Evolutionary conservation across 1,140 invertebrate genomes (phyloP).

Genomic region (Micrasema minimum): DNA sequence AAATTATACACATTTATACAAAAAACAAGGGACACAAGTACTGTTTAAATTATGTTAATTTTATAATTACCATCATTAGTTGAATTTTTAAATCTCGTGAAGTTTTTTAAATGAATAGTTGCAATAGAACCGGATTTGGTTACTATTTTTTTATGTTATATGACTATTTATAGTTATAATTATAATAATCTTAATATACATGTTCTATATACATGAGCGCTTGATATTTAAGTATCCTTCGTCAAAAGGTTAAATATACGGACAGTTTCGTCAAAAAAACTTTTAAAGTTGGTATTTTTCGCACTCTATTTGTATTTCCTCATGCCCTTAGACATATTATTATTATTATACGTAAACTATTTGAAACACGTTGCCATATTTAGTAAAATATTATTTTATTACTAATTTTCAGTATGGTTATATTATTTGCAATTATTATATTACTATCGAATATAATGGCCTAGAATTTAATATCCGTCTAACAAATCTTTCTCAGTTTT

Average conservation of each 20-base stretch:
- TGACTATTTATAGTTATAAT: slow-evolving; percentile 49
- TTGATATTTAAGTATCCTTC: slow-evolving; percentile 4
- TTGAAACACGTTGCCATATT: slow-evolving; percentile 51
- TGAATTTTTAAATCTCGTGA: slow-evolving; percentile 45
- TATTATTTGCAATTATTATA: slow-evolving; percentile 14
- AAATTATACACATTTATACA: no score
- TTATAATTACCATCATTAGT: slow-evolving; percentile 54
- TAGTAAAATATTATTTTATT: slow-evolving; percentile 17
- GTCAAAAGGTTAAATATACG: slow-evolving; percentile 1
- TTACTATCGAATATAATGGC: slow-evolving; percentile 31
- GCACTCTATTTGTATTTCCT: slow-evolving; percentile 9
- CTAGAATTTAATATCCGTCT: slow-evolving; percentile 10
- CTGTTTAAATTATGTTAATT: slow-evolving; percentile 49
- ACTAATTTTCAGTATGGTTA: neutral
- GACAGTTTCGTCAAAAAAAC: neutral
- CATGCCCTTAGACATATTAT: slow-evolving; percentile 39
- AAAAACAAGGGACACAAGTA: no score
- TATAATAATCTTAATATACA: slow-evolving; percentile 45
- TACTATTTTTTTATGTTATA: slow-evolving; percentile 51
- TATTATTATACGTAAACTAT: slow-evolving; percentile 32
- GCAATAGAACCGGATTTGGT: slow-evolving; percentile 54
- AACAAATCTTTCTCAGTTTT: neutral
- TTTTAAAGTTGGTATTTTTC: neutral
- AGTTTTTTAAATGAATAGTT: slow-evolving; percentile 47
- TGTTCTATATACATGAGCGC: slow-evolving; percentile 36